phyloP scores from a whole-genome alignment of 2,888 invertebrate genomes.

The Brenthis ino region DNA sequence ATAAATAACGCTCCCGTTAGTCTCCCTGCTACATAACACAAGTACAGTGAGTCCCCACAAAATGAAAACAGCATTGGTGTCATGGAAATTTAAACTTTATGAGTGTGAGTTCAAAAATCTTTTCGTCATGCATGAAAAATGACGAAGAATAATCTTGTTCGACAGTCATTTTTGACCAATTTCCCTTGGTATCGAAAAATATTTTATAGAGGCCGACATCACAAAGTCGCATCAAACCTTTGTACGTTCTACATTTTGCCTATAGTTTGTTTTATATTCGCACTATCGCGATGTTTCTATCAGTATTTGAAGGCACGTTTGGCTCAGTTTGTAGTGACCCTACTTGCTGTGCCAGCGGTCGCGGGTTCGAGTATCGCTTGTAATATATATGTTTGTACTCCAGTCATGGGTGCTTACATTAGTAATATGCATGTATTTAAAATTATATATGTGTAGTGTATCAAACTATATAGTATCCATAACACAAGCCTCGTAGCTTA shows the following conservation, averaged over 20 bases:
- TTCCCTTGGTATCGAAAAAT: slow-evolving; percentile 70
- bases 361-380: no score
- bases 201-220: slow-evolving; percentile 59
- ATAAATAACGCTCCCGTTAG: slow-evolving; percentile 41
- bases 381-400: no score
- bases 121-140: slow-evolving; percentile 42
- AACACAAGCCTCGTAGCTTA: no score
- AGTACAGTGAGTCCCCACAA: slow-evolving; percentile 37
- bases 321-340: no score
- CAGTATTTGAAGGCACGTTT: neutral
- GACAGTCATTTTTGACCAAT: slow-evolving; percentile 73
- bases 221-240: slow-evolving; percentile 51
- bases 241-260: slow-evolving; percentile 38
- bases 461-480: no score
- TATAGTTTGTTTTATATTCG: slow-evolving; percentile 35
- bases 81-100: slow-evolving; percentile 53
- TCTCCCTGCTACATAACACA: slow-evolving; percentile 51
- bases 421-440: no score
- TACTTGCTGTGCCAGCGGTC: no score
- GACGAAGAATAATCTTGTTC: slow-evolving; percentile 65
- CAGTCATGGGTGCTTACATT: no score
- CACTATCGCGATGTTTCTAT: slow-evolving; percentile 27
- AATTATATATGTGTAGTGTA: no score
- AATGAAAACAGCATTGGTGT: slow-evolving; percentile 47
- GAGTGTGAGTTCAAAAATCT: slow-evolving; percentile 41